A percentile compares a stretch with the other conserved stretches of the same genome.
phyloP scores from a whole-genome alignment of 2,113 vertebrate genomes.

The Gopherus flavomarginatus region DNA sequence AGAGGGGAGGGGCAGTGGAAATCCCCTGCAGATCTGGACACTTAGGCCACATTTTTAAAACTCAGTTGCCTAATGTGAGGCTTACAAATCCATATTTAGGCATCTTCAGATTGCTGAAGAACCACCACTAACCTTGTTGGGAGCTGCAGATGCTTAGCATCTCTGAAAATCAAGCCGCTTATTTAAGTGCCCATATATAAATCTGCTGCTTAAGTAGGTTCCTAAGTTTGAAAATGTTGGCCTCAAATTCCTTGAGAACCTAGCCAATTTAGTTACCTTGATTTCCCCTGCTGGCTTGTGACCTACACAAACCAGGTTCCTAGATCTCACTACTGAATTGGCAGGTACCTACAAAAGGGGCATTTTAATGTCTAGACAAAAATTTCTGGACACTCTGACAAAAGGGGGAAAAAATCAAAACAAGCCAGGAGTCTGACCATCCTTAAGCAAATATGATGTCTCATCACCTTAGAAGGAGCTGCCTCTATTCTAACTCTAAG shows the following conservation, averaged over 20 bases:
- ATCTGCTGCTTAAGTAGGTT: neutral
- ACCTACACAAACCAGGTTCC: neutral
- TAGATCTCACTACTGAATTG: neutral
- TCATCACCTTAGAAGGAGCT: neutral
- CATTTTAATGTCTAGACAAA: neutral
- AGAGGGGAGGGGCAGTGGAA: neutral
- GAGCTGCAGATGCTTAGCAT: neutral
- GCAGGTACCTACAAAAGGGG: neutral
- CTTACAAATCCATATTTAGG: neutral
- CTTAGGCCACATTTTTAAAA: neutral
- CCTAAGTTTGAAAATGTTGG: neutral
- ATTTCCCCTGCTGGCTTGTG: neutral
- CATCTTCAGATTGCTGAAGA: no score
- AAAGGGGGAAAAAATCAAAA: neutral
- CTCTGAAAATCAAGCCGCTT: neutral
- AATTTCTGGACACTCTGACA: neutral
- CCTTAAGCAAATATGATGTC: neutral
- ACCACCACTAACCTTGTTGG: neutral
- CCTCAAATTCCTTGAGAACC: neutral
- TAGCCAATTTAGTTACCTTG: neutral
- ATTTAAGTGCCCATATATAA: neutral
- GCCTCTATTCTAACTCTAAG: neutral
- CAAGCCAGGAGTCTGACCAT: fast-evolving
- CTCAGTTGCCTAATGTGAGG: neutral
- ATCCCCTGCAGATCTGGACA: neutral